Conservation (phyloP, 2,797 vertebrate genomes). For the Lacerta viridis region DNA sequence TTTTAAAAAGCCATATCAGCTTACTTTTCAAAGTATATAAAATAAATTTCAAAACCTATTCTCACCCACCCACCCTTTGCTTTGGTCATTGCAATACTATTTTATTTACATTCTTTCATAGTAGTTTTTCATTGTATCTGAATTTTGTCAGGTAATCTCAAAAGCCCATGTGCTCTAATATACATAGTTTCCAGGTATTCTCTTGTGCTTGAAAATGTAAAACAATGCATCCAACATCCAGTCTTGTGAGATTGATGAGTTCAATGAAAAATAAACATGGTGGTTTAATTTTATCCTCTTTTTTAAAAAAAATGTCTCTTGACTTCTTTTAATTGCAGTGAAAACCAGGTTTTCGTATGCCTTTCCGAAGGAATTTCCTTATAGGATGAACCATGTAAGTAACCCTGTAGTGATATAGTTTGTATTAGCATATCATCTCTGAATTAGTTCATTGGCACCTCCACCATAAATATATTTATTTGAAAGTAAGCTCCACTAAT, state of each 20-base stretch:
- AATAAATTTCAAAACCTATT: not conserved
- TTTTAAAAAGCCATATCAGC: not conserved
- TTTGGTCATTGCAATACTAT: not conserved
- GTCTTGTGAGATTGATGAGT: not conserved
- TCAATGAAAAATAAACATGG: slow-evolving; percentile 5
- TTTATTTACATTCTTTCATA: slow-evolving; percentile 36
- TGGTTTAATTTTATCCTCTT: not conserved
- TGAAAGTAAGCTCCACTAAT: not conserved
- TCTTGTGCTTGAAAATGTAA: slow-evolving; percentile 61
- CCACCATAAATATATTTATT: not conserved
- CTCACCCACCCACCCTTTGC: not conserved
- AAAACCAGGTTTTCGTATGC: slow-evolving; percentile 99
- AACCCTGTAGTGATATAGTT: slow-evolving; percentile 57
- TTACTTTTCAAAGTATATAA: not conserved
- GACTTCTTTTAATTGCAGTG: slow-evolving; percentile 84
- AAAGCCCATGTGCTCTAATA: slow-evolving; percentile 57
- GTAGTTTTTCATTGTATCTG: slow-evolving; percentile 15
- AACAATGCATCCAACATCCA: slow-evolving; percentile 52
- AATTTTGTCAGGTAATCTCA: slow-evolving; percentile 42
- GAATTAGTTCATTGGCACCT: not conserved
- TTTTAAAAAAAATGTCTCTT: slow-evolving; percentile 43
- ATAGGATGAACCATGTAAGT: slow-evolving; percentile 99
- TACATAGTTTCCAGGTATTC: slow-evolving; percentile 36
- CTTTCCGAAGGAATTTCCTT: slow-evolving; percentile 99
- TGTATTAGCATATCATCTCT: slow-evolving; percentile 23